These are phyloP conservation scores for Neomonachus schauinslandi DNA, from an alignment of 2,113 vertebrate genomes.

Conservation along the genomic window DNA sequence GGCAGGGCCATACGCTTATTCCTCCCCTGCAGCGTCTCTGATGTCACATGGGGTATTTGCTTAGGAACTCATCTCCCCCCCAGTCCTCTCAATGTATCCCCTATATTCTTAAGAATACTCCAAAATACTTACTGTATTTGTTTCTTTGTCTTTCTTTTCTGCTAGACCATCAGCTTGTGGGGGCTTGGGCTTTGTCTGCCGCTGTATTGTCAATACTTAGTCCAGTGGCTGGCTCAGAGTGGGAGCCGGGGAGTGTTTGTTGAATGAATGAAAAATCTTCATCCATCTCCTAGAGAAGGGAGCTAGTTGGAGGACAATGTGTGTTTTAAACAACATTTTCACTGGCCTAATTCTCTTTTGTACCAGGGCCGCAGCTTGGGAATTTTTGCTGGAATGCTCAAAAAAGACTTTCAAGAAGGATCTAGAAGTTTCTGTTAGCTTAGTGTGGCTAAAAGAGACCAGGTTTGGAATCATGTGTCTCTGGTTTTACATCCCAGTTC, in stretches of 20 bases:
- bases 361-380: not conserved
- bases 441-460: not conserved
- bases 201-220: not conserved
- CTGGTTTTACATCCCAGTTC: not conserved
- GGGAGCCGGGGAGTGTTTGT: not conserved
- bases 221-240: not conserved
- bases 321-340: not conserved
- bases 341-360: not conserved
- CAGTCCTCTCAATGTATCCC: not conserved
- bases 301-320: not conserved
- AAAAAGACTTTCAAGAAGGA: not conserved
- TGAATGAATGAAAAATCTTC: not conserved
- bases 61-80: not conserved
- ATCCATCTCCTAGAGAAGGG: not conserved
- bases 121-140: not conserved
- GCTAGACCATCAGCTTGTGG: not conserved
- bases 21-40: not conserved
- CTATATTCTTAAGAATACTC: not conserved
- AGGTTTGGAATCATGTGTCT: not conserved
- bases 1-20: not conserved
- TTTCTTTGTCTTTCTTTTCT: not conserved
- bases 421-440: not conserved
- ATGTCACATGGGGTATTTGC: not conserved
- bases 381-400: not conserved
- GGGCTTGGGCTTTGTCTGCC: not conserved